Conservation (phyloP, 2,113 vertebrate genomes). For the Indri indri region DNA sequence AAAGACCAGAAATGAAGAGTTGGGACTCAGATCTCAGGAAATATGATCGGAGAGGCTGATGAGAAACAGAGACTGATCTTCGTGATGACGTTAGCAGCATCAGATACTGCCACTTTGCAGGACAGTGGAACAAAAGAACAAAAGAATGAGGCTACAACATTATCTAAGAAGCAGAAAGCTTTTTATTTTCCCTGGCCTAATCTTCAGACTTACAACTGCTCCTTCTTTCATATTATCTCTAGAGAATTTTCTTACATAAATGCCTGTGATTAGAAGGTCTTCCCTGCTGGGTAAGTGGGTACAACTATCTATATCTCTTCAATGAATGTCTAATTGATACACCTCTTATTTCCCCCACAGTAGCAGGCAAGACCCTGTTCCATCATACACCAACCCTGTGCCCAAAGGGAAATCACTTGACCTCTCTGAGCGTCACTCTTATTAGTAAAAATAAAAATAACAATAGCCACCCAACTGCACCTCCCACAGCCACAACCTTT, state of each 20-base stretch:
- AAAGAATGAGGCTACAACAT: neutral
- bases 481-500: neutral
- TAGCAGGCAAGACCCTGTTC: neutral
- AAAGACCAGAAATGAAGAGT: neutral
- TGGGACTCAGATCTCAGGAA: neutral
- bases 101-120: neutral
- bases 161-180: neutral
- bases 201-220: neutral
- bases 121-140: neutral
- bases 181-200: neutral
- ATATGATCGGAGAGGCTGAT: neutral
- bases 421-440: neutral
- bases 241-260: neutral
- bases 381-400: neutral
- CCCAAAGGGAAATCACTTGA: neutral
- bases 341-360: neutral
- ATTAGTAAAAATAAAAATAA: neutral
- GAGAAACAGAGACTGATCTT: neutral
- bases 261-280: neutral
- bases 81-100: neutral
- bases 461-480: neutral
- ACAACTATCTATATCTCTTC: neutral
- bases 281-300: neutral
- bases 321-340: neutral
- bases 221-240: neutral